Evolutionary conservation across 2,797 vertebrate species (phyloP).

Genomic region (Melanotaenia boesemani): DNA sequence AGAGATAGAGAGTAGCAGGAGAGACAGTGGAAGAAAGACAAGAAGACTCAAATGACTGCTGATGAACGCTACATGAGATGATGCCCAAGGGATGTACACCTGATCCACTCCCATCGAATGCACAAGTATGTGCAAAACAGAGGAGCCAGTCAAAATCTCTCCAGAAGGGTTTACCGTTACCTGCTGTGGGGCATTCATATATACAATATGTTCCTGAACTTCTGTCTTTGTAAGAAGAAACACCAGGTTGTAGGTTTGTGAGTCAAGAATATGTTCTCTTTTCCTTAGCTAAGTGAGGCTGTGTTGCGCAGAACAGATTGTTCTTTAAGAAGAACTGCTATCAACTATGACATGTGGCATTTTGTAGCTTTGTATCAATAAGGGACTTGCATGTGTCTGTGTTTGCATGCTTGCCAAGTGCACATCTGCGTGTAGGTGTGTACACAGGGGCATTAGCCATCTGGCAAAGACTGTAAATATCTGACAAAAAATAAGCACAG

Average conservation of each 20-base stretch:
- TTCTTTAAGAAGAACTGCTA: not conserved
- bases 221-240: not conserved
- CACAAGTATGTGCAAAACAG: conserved; percentile 26
- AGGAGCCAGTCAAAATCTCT: conserved; percentile 18
- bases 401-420: not conserved
- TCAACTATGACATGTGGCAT: not conserved
- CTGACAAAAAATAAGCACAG: conserved; percentile 29
- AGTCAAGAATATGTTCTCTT: not conserved
- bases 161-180: conserved; percentile 34
- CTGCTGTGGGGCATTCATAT: conserved; percentile 4
- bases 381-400: not conserved
- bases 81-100: conserved; percentile 50
- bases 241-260: not conserved
- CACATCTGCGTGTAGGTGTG: conserved; percentile 26
- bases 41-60: conserved; percentile 29
- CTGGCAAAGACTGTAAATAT: conserved; percentile 21
- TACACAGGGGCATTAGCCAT: conserved; percentile 39
- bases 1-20: conserved; percentile 5
- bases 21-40: conserved; percentile 2
- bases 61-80: conserved; percentile 57
- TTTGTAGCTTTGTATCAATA: not conserved
- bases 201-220: not conserved
- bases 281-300: not conserved
- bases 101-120: conserved; percentile 48
- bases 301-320: not conserved